These are phyloP conservation scores for Drosophila saltans DNA, from an alignment of 1,140 invertebrate species.

Conservation along the genomic window DNA sequence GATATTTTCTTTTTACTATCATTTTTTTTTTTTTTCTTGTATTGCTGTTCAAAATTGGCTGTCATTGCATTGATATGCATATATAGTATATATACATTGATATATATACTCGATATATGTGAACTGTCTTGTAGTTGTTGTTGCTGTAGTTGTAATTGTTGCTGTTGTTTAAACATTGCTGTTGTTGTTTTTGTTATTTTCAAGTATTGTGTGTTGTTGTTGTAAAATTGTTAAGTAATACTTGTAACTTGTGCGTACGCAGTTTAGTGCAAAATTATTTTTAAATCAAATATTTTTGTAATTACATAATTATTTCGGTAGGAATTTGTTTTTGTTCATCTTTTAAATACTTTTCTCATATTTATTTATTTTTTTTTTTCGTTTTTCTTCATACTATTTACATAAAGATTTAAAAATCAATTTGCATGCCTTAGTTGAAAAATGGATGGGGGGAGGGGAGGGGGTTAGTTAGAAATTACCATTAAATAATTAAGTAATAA, in stretches of 20 bases:
- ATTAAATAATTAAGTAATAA: slow-evolving; percentile 27
- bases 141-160: slow-evolving; percentile 20
- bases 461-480: slow-evolving; percentile 3
- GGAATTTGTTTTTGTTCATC: slow-evolving; percentile 78
- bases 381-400: slow-evolving; percentile 57
- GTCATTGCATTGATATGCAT: slow-evolving; percentile 27
- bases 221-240: slow-evolving; percentile 68
- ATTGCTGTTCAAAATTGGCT: slow-evolving; percentile 59
- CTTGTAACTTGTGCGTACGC: slow-evolving; percentile 68
- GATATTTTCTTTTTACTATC: slow-evolving; percentile 12
- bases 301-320: slow-evolving; percentile 69
- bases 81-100: slow-evolving; percentile 15
- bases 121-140: slow-evolving; percentile 43
- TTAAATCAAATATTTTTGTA: slow-evolving; percentile 35
- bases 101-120: slow-evolving; percentile 54
- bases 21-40: slow-evolving; percentile 29
- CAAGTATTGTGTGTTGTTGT: slow-evolving; percentile 63
- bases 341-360: slow-evolving; percentile 57
- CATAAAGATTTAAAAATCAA: slow-evolving; percentile 43
- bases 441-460: background rate
- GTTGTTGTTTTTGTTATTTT: slow-evolving; percentile 36
- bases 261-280: slow-evolving; percentile 54
- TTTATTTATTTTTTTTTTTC: background rate
- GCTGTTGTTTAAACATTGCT: slow-evolving; percentile 65
- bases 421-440: slow-evolving; percentile 28